Percentiles rank a stretch among this genome's conserved stretches.
Evolutionary conservation across 2,888 invertebrate species (phyloP).

Genomic region (Cheilosia pagana): DNA sequence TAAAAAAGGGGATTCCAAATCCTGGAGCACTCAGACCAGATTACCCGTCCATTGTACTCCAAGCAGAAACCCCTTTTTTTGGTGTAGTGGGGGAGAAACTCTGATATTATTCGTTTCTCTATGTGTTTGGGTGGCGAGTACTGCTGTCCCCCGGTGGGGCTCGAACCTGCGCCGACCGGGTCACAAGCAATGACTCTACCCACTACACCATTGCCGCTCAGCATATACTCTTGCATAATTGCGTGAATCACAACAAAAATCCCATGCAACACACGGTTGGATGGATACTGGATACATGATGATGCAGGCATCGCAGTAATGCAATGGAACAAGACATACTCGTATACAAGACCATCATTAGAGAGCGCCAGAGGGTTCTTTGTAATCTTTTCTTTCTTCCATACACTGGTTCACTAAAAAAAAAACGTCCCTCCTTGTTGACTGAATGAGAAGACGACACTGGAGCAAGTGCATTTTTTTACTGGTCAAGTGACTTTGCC

Average conservation of each 20-base stretch:
- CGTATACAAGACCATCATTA: slow-evolving; percentile 22
- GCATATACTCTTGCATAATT: slow-evolving; percentile 52
- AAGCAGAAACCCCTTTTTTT: too few relatives aligned
- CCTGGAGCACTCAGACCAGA: too few relatives aligned
- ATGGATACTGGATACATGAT: slow-evolving; percentile 34
- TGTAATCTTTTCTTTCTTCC: slow-evolving; percentile 32
- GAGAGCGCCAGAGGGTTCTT: slow-evolving; percentile 34
- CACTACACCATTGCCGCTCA: too few relatives aligned
- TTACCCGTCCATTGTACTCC: too few relatives aligned
- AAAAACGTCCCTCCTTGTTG: slow-evolving; percentile 5
- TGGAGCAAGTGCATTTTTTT: slow-evolving; percentile 5
- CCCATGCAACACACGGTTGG: slow-evolving; percentile 53
- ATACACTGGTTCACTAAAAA: background rate
- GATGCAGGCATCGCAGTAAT: slow-evolving; percentile 21
- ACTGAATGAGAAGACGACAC: slow-evolving; percentile 21
- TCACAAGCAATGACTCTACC: too few relatives aligned
- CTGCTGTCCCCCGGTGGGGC: too few relatives aligned
- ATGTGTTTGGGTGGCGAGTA: too few relatives aligned
- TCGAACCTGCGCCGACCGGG: too few relatives aligned
- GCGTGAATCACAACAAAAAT: slow-evolving; percentile 47
- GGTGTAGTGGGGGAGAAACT: too few relatives aligned
- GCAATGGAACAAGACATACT: background rate
- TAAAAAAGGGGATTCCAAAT: too few relatives aligned
- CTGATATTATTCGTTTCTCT: too few relatives aligned
- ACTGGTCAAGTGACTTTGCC: slow-evolving; percentile 49